phyloP scores from a whole-genome alignment of 2,888 invertebrate genomes.

The Scrobipalpa costella region DNA sequence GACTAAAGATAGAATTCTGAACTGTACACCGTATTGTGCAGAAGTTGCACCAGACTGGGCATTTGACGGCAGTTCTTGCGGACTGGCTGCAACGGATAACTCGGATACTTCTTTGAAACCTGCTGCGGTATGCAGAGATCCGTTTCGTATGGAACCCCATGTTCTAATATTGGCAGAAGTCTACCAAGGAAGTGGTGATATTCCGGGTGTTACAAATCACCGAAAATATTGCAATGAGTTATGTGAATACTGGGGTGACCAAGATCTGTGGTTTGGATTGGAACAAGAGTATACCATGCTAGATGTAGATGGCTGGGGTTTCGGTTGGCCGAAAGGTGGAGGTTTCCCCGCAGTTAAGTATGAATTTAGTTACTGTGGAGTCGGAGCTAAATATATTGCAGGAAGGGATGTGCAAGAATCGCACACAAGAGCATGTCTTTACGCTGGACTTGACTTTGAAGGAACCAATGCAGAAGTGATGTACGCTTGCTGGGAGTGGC shows the following conservation, averaged over 20 bases:
- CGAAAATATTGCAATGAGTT: constrained; percentile 86
- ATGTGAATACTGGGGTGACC: constrained; percentile 83
- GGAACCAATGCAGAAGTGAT: constrained; percentile 99
- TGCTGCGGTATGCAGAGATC: constrained; percentile 93
- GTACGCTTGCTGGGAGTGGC: constrained; percentile 95
- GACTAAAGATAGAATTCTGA: constrained; percentile 84
- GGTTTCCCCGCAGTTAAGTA: constrained; percentile 94
- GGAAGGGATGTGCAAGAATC: constrained; percentile 96
- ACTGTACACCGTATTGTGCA: constrained; percentile 81
- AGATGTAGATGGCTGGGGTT: constrained; percentile 92
- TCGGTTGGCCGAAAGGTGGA: constrained; percentile 96
- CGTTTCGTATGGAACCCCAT: constrained; percentile 93
- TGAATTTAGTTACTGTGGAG: constrained; percentile 94
- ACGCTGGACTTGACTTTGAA: constrained; percentile 94
- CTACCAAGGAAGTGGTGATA: constrained; percentile 84
- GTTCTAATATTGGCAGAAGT: constrained; percentile 93
- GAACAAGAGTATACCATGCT: constrained; percentile 95
- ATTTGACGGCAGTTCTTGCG: constrained; percentile 95
- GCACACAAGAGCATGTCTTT: constrained; percentile 90
- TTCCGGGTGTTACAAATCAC: constrained; percentile 87
- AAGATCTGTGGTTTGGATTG: constrained; percentile 94
- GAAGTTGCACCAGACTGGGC: constrained; percentile 88
- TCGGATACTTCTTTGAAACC: constrained; percentile 95
- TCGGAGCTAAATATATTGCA: constrained; percentile 95
- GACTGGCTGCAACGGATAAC: constrained; percentile 89